Percentiles rank a stretch among this genome's conserved stretches.
phyloP scores from a whole-genome alignment of 2,888 invertebrate species.

The Sphinx pinastri region DNA sequence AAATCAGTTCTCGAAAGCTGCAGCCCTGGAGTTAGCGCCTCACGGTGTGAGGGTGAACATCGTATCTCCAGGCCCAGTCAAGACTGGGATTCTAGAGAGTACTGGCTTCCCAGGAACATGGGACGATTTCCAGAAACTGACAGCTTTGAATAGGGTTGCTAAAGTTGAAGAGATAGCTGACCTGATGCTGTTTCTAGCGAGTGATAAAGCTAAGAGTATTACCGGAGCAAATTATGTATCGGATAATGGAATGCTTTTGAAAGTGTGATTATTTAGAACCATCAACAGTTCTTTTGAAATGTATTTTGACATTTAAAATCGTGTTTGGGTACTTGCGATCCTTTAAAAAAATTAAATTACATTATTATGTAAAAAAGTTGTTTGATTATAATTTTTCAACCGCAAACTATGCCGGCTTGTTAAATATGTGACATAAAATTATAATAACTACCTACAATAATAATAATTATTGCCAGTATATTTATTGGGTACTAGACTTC shows the following conservation, averaged over 20 bases:
- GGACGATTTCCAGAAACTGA: slow-evolving; percentile 32
- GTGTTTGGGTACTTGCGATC: too few relatives aligned
- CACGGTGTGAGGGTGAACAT: slow-evolving; percentile 50
- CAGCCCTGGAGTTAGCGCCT: slow-evolving; percentile 45
- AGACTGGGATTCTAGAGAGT: slow-evolving; percentile 46
- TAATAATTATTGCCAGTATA: too few relatives aligned
- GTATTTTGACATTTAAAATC: too few relatives aligned
- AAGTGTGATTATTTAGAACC: background rate
- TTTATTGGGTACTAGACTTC: too few relatives aligned
- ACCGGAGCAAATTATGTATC: slow-evolving; percentile 8
- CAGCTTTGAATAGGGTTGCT: background rate
- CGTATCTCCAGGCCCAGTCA: slow-evolving; percentile 86
- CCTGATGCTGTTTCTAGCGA: background rate
- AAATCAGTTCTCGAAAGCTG: slow-evolving; percentile 46
- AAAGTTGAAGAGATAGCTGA: slow-evolving; percentile 4
- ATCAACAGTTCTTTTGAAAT: too few relatives aligned
- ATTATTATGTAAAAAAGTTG: too few relatives aligned
- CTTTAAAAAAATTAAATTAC: too few relatives aligned
- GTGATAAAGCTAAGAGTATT: background rate
- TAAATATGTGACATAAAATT: too few relatives aligned
- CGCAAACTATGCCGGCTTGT: too few relatives aligned
- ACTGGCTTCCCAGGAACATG: slow-evolving; percentile 31
- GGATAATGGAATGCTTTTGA: background rate
- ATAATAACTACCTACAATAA: too few relatives aligned
- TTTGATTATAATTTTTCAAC: too few relatives aligned